Conservation (phyloP, 2,888 invertebrate genomes). For the Esperia sulphurella region DNA sequence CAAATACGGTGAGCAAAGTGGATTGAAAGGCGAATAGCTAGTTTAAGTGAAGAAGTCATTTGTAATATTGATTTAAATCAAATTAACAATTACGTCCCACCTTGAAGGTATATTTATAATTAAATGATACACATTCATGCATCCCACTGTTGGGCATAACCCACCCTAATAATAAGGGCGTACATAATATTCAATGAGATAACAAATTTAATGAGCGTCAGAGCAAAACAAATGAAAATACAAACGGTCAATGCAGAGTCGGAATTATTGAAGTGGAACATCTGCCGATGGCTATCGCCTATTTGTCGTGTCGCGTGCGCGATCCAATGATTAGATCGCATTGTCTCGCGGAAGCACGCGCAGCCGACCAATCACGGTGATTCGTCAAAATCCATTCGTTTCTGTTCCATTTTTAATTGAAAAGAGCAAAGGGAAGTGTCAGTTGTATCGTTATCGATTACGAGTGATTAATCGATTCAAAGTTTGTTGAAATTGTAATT, state of each 20-base stretch:
- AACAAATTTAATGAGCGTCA: not conserved
- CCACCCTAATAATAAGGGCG: too few species aligned
- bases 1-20: too few species aligned
- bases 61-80: too few species aligned
- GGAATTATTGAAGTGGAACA: constrained; percentile 31
- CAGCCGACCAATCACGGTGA: constrained; percentile 48
- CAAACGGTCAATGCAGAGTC: constrained; percentile 11
- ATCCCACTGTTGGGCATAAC: too few species aligned
- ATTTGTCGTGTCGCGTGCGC: constrained; percentile 58
- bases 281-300: constrained; percentile 56
- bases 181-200: too few species aligned
- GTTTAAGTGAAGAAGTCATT: too few species aligned
- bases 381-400: constrained; percentile 57
- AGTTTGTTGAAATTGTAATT: constrained; percentile 6
- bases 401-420: constrained; percentile 60
- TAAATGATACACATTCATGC: too few species aligned
- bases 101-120: too few species aligned
- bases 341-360: constrained; percentile 45
- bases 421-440: constrained; percentile 43
- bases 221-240: constrained; percentile 3
- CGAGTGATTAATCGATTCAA: constrained; percentile 46
- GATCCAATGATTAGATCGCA: constrained; percentile 43
- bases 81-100: too few species aligned
- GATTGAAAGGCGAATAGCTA: too few species aligned
- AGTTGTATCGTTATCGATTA: constrained; percentile 41